Base-by-base conservation (phyloP, 2,797 vertebrate genomes). In the Craterocephalus amniculus region DNA sequence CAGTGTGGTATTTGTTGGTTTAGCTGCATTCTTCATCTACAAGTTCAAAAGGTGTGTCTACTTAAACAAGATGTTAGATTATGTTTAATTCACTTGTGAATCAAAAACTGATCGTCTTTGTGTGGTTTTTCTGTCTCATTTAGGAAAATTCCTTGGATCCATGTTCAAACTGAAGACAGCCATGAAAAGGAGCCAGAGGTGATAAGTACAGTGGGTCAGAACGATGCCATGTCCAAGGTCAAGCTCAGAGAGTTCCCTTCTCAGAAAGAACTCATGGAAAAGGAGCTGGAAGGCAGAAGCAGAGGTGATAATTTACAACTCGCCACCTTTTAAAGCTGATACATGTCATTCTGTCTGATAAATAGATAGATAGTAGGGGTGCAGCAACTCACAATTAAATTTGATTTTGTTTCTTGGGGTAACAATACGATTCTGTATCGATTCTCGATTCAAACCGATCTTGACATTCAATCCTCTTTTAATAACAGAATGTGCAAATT, bases 81-180 rank as follows among this genome's bases (percentile, higher is more conserved):
- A 22, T 18, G 4, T 43, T 57, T 4, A 36, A 32, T 36, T 66
- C 3, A 51, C 2, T 22, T 61, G 1, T 16, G 20, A 63, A 67
- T 43, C 1, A 11, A 8, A 62, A 49, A 24, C 9, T n/a, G 11
- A 51, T 29, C 3, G 13, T 59, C 0, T 58, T 63, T 64, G 9
- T 29, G 24, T 27, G 22, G 40, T 22, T 64, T 4, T 48, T 35
- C n/a, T 58, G 2, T 35, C 4, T 62, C 1, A 14, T 7, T 0
- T 60, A 99, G 97, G 94, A 99, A 98, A 96, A 98, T 99, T 78
- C 97, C 97, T 9, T 98, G 97, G 97, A 96, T 99, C 87, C 97
- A 98, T 43, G 95, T 98, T 70, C 96, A 98, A 89, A 95, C 97
- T 10, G 97, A 98, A 86, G 97, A 98, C 75, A 97, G 95, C 70